These are phyloP conservation scores for Aspidapion aeneum DNA, from an alignment of 2,888 invertebrate genomes.

Conservation along the genomic window DNA sequence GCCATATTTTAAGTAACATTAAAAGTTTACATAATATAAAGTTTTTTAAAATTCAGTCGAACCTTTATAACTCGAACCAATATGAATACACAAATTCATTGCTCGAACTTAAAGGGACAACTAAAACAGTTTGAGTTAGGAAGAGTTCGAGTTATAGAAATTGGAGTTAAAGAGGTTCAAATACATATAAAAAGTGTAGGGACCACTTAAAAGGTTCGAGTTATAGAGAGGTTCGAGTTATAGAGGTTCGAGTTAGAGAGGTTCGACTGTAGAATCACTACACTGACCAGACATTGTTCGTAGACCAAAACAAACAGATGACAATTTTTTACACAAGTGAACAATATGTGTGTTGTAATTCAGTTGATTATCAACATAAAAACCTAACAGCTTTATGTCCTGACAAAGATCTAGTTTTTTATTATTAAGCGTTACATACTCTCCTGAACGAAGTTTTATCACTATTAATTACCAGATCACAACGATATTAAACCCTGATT, in stretches of 20 bases:
- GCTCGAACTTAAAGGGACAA: no score
- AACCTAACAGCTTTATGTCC: background rate
- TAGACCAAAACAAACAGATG: background rate
- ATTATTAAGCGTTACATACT: background rate
- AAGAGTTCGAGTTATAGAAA: no score
- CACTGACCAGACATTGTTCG: background rate
- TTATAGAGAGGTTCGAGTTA: no score
- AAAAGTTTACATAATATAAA: background rate
- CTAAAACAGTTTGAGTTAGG: no score
- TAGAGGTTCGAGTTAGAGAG: no score
- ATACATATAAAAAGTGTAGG: no score
- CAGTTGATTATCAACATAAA: background rate
- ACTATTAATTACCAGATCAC: background rate
- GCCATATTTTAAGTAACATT: background rate
- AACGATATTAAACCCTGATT: background rate
- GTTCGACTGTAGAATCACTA: background rate
- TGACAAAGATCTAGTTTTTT: background rate
- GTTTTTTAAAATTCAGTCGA: background rate
- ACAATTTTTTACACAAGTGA: background rate
- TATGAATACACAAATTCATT: no score
- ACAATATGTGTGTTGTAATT: background rate
- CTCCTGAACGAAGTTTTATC: background rate
- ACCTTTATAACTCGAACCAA: no score
- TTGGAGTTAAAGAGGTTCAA: no score
- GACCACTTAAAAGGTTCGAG: no score